phyloP scores from a whole-genome alignment of 2,113 vertebrate species.

The Poeciliopsis turrubarensis region DNA sequence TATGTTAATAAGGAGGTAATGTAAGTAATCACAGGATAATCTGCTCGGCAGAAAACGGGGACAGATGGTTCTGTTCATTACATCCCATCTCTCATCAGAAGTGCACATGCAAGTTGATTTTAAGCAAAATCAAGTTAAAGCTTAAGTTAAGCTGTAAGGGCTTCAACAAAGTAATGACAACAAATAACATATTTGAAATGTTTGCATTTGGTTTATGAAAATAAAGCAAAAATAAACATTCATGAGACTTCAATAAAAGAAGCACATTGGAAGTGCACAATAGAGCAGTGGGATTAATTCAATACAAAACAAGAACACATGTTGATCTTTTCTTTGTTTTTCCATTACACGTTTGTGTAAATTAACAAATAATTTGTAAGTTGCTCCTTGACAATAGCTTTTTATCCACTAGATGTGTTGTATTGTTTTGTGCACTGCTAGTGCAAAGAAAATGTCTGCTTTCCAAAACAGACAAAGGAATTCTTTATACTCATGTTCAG shows the following conservation, averaged over 20 bases:
- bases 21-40: constrained; percentile 40
- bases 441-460: no score
- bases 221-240: background rate
- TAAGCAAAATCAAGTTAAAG: no score
- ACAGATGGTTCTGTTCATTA: constrained; percentile 16
- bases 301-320: background rate
- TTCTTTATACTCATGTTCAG: no score
- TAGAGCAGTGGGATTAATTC: background rate
- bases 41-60: constrained; percentile 20
- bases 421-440: no score
- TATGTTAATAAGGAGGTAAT: constrained; percentile 49
- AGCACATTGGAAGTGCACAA: background rate
- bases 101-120: background rate
- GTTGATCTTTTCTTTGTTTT: background rate
- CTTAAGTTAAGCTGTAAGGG: no score
- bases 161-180: background rate
- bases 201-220: background rate
- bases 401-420: no score
- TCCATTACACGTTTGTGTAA: background rate
- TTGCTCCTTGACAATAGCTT: no score
- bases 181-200: background rate
- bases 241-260: background rate
- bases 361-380: no score
- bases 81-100: background rate
- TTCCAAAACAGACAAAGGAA: no score